Evolutionary conservation across 1,140 invertebrate genomes (phyloP).

Genomic region (Chironomus tepperi): DNA sequence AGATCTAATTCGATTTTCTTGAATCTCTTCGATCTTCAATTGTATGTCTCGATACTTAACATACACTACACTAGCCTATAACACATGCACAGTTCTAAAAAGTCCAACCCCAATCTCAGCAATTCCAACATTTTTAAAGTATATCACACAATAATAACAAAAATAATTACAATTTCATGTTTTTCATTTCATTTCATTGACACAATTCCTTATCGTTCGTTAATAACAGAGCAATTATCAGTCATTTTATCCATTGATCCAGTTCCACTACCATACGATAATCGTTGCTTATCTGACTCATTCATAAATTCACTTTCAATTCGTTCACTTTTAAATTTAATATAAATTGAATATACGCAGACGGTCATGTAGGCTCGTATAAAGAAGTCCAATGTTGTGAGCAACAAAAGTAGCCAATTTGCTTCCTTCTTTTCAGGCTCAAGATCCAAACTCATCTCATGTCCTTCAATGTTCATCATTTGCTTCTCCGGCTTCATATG

Average conservation of each 20-base stretch:
- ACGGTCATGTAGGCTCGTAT: neutral
- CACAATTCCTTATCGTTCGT: neutral
- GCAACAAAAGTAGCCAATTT: neutral
- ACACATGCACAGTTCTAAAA: too few species aligned
- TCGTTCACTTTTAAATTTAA: neutral
- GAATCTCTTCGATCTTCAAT: too few species aligned
- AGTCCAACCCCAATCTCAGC: too few species aligned
- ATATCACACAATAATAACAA: too few species aligned
- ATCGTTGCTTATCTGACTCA: neutral
- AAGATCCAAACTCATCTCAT: neutral
- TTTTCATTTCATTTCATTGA: too few species aligned
- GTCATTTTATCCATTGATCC: neutral
- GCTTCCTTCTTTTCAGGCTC: neutral
- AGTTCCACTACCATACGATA: neutral
- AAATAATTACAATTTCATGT: too few species aligned
- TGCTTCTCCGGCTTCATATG: neutral
- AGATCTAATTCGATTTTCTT: too few species aligned
- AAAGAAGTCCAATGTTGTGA: neutral
- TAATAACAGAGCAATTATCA: neutral
- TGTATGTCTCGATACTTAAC: too few species aligned
- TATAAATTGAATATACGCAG: neutral
- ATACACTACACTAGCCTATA: too few species aligned
- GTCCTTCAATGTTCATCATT: neutral
- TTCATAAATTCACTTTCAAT: conserved; percentile 8
- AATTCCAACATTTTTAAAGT: too few species aligned